Conservation (phyloP, 2,797 vertebrate genomes). For the Trachurus trachurus region DNA sequence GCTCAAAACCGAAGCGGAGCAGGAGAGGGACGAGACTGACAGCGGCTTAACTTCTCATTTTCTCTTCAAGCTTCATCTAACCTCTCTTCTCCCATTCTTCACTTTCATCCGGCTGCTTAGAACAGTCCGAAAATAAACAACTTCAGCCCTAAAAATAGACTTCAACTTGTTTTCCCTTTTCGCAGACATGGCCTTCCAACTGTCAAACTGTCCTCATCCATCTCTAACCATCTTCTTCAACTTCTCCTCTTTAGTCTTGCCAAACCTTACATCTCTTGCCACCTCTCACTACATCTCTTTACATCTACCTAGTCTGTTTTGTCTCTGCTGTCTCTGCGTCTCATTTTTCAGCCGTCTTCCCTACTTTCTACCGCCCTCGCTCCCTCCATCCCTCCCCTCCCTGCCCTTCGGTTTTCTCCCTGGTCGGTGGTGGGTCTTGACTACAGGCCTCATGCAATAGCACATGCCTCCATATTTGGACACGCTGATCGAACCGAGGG, state of each 20-base stretch:
- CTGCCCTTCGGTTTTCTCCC: constrained; percentile 56
- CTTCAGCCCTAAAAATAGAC: constrained; percentile 53
- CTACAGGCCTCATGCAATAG: constrained; percentile 73
- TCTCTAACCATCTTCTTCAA: constrained; percentile 9
- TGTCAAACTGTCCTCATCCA: constrained; percentile 32
- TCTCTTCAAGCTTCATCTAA: constrained; percentile 7
- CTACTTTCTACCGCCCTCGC: constrained; percentile 41
- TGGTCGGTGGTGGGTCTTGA: constrained; percentile 73
- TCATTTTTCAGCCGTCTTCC: constrained; percentile 38
- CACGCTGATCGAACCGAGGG: constrained; percentile 80
- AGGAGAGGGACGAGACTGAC: not conserved
- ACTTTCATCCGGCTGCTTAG: constrained; percentile 54
- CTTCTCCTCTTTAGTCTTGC: constrained; percentile 13
- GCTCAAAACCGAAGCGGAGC: not conserved
- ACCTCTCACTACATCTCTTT: constrained; percentile 26
- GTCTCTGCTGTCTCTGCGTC: constrained; percentile 31
- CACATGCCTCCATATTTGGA: constrained; percentile 88
- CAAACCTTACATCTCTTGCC: constrained; percentile 16
- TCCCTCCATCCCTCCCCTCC: constrained; percentile 9
- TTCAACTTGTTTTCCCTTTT: constrained; percentile 43
- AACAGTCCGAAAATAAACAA: constrained; percentile 65
- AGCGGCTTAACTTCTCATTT: not conserved
- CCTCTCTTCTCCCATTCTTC: constrained; percentile 53
- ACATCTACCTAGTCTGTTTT: constrained; percentile 20
- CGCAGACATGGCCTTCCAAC: constrained; percentile 24